Evolutionary conservation across 2,797 vertebrate genomes (phyloP).

Genomic region (Iguana delicatissima): DNA sequence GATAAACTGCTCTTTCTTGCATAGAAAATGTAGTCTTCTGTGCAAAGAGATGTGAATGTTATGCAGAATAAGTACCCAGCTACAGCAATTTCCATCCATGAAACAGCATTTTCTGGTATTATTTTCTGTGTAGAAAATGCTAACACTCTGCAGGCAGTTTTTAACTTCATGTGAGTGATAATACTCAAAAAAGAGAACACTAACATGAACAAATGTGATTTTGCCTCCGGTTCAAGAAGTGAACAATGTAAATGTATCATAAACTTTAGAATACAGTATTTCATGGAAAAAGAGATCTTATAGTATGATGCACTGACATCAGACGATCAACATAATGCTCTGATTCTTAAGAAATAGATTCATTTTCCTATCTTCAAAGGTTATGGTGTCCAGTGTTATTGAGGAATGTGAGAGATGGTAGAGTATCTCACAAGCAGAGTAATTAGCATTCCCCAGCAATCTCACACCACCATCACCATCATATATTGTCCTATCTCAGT

Average conservation of each 20-base stretch:
- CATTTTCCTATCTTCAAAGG: constrained; percentile 27
- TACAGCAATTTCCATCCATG: too few relatives aligned
- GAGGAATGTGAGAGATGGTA: too few relatives aligned
- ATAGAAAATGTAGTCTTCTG: too few relatives aligned
- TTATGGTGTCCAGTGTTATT: constrained; percentile 20
- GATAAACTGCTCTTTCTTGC: too few relatives aligned
- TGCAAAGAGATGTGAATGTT: too few relatives aligned
- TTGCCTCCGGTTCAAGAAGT: not conserved
- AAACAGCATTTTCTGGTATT: too few relatives aligned
- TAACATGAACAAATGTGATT: not conserved
- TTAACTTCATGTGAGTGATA: not conserved
- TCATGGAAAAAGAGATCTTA: constrained; percentile 21
- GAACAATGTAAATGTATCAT: not conserved
- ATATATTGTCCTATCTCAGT: too few relatives aligned
- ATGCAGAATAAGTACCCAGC: too few relatives aligned
- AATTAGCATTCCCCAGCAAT: too few relatives aligned
- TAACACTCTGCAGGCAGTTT: not conserved
- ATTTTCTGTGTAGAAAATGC: too few relatives aligned
- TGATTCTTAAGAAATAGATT: constrained; percentile 23
- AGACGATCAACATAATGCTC: not conserved
- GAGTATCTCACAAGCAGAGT: too few relatives aligned
- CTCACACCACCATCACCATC: too few relatives aligned
- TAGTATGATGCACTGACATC: not conserved
- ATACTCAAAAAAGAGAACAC: not conserved
- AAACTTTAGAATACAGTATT: not conserved